phyloP scores from a whole-genome alignment of 2,888 invertebrate species.

The Acleris cristana region DNA sequence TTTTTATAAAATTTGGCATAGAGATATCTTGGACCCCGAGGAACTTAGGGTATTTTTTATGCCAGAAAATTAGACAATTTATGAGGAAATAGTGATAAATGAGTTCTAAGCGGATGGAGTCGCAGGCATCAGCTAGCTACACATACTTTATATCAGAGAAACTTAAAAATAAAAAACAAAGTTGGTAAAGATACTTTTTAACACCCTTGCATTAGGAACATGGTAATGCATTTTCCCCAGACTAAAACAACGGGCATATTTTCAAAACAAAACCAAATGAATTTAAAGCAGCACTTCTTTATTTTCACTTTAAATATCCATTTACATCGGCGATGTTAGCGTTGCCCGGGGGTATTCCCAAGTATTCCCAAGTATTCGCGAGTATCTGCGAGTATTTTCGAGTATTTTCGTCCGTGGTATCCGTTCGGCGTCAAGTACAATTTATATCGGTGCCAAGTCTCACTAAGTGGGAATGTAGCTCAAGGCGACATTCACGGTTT shows the following conservation, averaged over 20 bases:
- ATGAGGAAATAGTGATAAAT: too few relatives aligned
- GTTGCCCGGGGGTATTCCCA: conserved; percentile 18
- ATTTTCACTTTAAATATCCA: conserved; percentile 15
- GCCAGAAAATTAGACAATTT: too few relatives aligned
- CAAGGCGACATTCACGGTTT: conserved; percentile 33
- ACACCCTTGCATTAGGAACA: too few relatives aligned
- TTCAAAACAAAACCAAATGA: conserved; percentile 1
- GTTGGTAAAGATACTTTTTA: too few relatives aligned
- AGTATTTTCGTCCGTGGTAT: conserved; percentile 24
- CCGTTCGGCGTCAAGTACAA: conserved; percentile 30
- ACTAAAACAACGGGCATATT: not conserved
- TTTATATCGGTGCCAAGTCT: conserved; percentile 26
- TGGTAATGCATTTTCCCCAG: too few relatives aligned
- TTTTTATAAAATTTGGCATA: too few relatives aligned
- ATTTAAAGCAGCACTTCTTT: conserved; percentile 1
- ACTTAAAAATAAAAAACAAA: too few relatives aligned
- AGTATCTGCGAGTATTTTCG: conserved; percentile 17
- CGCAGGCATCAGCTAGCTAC: too few relatives aligned
- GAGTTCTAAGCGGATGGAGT: too few relatives aligned
- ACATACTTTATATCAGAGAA: too few relatives aligned
- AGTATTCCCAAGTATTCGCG: conserved; percentile 24
- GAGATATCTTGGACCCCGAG: too few relatives aligned
- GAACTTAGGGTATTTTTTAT: too few relatives aligned
- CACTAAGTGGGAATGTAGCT: conserved; percentile 35
- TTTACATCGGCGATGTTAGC: conserved; percentile 11